A percentile compares a stretch with the other conserved stretches of the same genome.
phyloP scores from a whole-genome alignment of 2,113 vertebrate genomes.

The Pedetes capensis region DNA sequence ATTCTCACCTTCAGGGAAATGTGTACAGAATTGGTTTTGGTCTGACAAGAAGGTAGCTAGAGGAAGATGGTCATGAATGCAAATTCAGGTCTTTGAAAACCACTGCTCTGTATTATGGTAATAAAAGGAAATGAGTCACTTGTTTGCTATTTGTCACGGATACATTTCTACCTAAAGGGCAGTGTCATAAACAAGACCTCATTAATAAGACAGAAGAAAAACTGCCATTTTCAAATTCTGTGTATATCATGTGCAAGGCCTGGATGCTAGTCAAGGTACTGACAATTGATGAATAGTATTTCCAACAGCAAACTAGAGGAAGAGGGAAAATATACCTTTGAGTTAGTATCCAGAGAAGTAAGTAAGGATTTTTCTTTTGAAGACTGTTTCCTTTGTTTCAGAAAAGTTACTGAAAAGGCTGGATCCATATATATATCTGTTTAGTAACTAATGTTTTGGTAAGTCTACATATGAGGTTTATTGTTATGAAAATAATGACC shows the following conservation, averaged over 20 bases:
- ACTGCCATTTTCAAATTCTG: constrained; percentile 50
- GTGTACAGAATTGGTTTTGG: not conserved
- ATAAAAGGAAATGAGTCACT: constrained; percentile 37
- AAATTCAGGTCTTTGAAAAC: constrained; percentile 44
- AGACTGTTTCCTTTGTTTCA: not conserved
- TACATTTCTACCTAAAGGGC: constrained; percentile 9
- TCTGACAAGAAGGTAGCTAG: not conserved
- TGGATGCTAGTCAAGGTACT: not conserved
- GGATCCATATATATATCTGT: not conserved
- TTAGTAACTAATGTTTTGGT: constrained; percentile 15
- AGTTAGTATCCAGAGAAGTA: not conserved
- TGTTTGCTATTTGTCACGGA: constrained; percentile 34
- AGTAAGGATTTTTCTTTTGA: not conserved
- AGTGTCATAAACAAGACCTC: constrained; percentile 32
- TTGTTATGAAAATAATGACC: not conserved
- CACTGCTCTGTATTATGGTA: not conserved
- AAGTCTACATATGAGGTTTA: not conserved
- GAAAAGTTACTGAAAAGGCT: constrained; percentile 41
- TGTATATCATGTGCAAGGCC: not conserved
- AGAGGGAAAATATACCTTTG: not conserved
- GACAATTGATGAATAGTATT: constrained; percentile 22
- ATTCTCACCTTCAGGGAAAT: constrained; percentile 34
- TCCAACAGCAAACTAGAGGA: not conserved
- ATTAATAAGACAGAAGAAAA: constrained; percentile 34
- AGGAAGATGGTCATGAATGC: not conserved